Percentiles rank a stretch among this genome's conserved stretches.
phyloP scores from a whole-genome alignment of 2,113 vertebrate genomes.

The Riparia riparia region DNA sequence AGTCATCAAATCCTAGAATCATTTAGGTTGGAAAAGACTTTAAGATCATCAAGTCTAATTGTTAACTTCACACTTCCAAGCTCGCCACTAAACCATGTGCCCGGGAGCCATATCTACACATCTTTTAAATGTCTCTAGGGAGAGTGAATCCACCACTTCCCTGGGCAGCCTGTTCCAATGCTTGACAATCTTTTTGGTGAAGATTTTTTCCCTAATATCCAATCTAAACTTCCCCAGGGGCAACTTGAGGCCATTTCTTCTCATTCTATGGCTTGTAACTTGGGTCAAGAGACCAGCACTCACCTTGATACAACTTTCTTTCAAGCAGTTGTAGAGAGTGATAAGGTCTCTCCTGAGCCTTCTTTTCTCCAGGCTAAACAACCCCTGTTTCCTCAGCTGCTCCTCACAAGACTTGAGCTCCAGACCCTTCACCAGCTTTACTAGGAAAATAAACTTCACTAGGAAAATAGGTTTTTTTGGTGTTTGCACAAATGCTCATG shows the following conservation, averaged over 20 bases:
- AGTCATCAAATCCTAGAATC: neutral
- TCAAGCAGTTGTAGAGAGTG: neutral
- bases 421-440: neutral
- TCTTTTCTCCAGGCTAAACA: neutral
- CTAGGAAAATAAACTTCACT: neutral
- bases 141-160: neutral
- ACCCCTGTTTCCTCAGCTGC: neutral
- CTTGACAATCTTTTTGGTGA: neutral
- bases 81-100: fast-evolving
- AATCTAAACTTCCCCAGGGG: neutral
- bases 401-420: neutral
- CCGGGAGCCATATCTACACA: neutral
- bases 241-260: neutral
- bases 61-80: neutral
- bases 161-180: neutral
- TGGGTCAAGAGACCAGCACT: neutral
- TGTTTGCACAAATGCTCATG: neutral
- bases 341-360: neutral
- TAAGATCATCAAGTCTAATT: neutral
- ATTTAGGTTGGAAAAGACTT: neutral
- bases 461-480: neutral
- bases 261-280: neutral
- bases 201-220: neutral
- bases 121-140: neutral
- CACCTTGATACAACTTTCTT: neutral